Conservation (phyloP, 2,113 vertebrate genomes). For the human (Homo sapiens) region DNA sequence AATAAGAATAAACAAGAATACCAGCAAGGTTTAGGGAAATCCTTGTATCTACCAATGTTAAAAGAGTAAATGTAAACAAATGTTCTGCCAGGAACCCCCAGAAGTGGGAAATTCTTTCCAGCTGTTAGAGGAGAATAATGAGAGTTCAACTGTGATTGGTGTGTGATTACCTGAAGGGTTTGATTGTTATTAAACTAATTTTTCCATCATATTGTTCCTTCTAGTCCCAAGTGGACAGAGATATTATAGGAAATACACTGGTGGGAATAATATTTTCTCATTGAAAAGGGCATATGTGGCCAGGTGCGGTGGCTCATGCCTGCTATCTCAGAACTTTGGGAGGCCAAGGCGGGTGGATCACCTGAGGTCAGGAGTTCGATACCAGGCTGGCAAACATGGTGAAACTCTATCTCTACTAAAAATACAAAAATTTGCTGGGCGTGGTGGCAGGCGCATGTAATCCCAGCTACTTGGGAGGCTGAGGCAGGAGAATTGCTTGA, state of each 20-base stretch:
- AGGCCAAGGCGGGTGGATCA: too few relatives aligned
- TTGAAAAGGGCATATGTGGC: neutral
- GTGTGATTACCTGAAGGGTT: neutral
- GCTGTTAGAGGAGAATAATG: neutral
- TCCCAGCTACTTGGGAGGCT: too few relatives aligned
- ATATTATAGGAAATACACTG: neutral
- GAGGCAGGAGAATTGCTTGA: too few relatives aligned
- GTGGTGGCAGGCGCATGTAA: too few relatives aligned
- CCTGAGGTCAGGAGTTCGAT: too few relatives aligned
- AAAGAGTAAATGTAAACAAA: conserved; percentile 13
- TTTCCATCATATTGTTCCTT: neutral
- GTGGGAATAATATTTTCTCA: neutral
- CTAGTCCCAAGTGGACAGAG: neutral
- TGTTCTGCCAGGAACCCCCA: neutral
- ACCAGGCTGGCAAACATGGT: too few relatives aligned
- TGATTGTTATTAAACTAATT: conserved; percentile 8
- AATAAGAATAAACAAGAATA: conserved; percentile 1
- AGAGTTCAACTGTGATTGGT: neutral
- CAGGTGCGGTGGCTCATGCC: too few relatives aligned
- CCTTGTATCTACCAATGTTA: neutral
- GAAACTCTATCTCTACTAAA: too few relatives aligned
- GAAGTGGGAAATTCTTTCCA: neutral
- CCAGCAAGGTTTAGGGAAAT: neutral
- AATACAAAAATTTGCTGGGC: too few relatives aligned
- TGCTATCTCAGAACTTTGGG: too few relatives aligned